Evolutionary conservation across 2,113 vertebrate species (phyloP).

Genomic region (Apteryx mantelli): DNA sequence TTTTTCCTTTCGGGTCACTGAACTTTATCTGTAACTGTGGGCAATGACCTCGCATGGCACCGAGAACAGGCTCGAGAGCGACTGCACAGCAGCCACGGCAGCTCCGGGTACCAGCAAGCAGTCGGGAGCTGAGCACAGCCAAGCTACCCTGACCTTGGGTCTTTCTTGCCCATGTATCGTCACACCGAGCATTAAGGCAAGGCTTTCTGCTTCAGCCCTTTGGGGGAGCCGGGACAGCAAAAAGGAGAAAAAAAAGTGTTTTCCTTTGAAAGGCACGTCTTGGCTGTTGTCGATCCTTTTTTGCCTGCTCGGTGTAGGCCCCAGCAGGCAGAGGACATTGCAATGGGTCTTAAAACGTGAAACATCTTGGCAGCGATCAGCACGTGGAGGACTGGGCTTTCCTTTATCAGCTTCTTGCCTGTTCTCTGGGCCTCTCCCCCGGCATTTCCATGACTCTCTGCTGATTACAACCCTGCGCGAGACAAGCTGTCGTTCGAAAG

Average conservation of each 20-base stretch:
- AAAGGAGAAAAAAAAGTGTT: not conserved
- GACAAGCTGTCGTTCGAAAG: not conserved
- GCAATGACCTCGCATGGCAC: not conserved
- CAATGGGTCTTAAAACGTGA: rapidly evolving
- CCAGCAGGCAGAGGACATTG: not conserved
- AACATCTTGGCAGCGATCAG: not conserved
- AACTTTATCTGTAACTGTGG: not conserved
- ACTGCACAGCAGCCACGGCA: rapidly evolving
- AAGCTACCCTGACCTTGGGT: not conserved
- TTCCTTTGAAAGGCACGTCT: not conserved
- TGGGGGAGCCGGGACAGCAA: not conserved
- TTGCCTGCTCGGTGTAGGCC: not conserved
- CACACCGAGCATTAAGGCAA: not conserved
- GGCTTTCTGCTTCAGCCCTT: not conserved
- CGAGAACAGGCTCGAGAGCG: not conserved
- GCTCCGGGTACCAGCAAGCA: rapidly evolving
- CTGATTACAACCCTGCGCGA: rapidly evolving
- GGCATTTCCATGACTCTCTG: rapidly evolving
- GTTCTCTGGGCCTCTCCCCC: too few species aligned
- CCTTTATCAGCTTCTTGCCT: not conserved
- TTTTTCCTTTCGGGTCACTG: not conserved
- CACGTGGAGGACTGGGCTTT: not conserved
- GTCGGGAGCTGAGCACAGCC: rapidly evolving
- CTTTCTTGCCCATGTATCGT: not conserved
- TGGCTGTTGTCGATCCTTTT: rapidly evolving